Percentiles rank a stretch among this genome's conserved stretches.
Conservation (phyloP, 2,113 vertebrate species). For the Antigone vipio region DNA sequence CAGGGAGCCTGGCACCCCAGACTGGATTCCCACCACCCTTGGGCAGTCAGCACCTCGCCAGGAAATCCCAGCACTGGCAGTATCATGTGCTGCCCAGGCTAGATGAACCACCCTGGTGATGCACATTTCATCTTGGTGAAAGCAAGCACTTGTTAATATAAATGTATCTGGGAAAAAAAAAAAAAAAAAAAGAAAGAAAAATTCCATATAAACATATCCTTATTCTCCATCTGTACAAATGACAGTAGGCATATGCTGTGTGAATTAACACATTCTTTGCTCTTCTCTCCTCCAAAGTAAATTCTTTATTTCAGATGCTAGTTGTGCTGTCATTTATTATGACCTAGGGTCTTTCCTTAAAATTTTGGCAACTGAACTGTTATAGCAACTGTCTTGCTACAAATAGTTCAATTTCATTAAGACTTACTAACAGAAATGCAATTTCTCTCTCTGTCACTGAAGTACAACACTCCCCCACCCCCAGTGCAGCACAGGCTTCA, state of each 20-base stretch:
- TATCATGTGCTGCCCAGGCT: not conserved
- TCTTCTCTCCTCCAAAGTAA: not conserved
- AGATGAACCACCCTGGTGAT: not conserved
- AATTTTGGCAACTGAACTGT: not conserved
- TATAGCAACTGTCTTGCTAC: constrained; percentile 4
- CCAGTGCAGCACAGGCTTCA: not conserved
- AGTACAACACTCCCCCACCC: not conserved
- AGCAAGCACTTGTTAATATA: not conserved
- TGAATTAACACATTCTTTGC: not conserved
- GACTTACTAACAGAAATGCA: constrained; percentile 41
- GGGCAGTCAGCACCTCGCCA: rapidly evolving
- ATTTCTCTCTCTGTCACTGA: not conserved
- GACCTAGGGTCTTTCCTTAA: constrained; percentile 11
- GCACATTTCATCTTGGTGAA: not conserved
- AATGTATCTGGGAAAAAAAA: not conserved
- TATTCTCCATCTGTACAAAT: not conserved
- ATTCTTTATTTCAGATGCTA: not conserved
- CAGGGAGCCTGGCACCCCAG: not conserved
- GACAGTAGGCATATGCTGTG: not conserved
- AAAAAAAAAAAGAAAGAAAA: not conserved
- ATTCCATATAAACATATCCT: not conserved
- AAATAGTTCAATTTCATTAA: constrained; percentile 47
- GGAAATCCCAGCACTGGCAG: not conserved
- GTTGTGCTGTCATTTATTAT: not conserved
- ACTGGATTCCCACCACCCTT: rapidly evolving